Evolutionary conservation across 2,797 vertebrate species (phyloP), one percentile per base, ranked within the genome.

Genomic region (Cirrhinus mrigala): DNA sequence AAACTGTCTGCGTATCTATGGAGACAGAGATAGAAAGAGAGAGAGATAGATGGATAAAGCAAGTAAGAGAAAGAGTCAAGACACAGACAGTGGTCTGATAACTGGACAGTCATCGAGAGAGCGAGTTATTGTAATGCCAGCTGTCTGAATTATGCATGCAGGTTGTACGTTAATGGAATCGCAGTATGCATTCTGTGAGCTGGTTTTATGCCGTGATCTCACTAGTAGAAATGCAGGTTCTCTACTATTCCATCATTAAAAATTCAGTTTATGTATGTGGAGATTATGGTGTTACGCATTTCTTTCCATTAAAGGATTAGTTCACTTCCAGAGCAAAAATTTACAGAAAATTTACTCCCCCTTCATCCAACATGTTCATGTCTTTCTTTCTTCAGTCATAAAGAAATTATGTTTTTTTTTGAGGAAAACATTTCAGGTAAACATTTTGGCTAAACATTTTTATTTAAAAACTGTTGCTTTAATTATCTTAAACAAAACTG

Each of bases 131-230:
- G 85, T 89, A 90, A 87, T 88, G 86, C 84, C 87, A 88, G 90
- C 82, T 85, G 78, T 87, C 83, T 92, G 82, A 92, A 92, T 94
- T 91, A 91, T 92, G 88, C 82, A 92, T 91, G 90, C 77, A 79
- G 54, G 85, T 85, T 90, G 87, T 89, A 85, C 81, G 77, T 84
- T 89, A 90, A 81, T 58, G 79, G 15, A 78, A 37, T 83, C 29
- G 27, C 24, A 56, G 78, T 50, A n/a, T 54, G 54, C 64, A 33
- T 82, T 48, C 69, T 69, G 56, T 73, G 81, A 70, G 66, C 33
- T 52, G 6, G 56, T 66, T 71, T 77, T 68, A 54, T 66, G 40
- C 66, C 10, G 70, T 83, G 33, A 77, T 78, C 58, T 81, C 54
- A 69, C 20, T 66, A 29, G 40, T 56, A 77, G 62, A 62, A 85